Evolutionary conservation across 2,113 vertebrate genomes (phyloP), one percentile per base, ranked within the genome.

Genomic region (Nanorana parkeri): DNA sequence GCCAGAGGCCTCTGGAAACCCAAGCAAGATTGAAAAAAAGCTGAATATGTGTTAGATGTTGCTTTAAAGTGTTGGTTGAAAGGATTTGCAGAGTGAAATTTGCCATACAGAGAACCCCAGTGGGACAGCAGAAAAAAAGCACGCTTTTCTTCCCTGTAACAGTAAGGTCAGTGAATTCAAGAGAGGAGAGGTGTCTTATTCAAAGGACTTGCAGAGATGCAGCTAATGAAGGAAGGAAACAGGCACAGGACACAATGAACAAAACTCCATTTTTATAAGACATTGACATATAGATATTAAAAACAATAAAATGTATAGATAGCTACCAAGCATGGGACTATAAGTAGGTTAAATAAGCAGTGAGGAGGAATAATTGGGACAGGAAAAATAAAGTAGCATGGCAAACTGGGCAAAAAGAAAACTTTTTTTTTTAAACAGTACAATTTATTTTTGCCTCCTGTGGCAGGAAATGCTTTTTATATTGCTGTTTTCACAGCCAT

Each of bases 141-240:
- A 51, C 23, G 51, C 63, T 83, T 76, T 83, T 83, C 72, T 83
- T 83, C 72, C 80, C 71, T 83, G 63, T 75, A 83, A 83, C 51
- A 56, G 80, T 83, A 83, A 83, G 80, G 80, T 83, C 80, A 83
- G 80, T 29, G 71, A 76, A 76, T 76, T 76, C 63, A 67, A 76
- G 72, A 68, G 54, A 68, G 55, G 64, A 56, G 52, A 83, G 41
- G 68, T 76, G 72, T 68, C 80, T 83, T 64, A 76, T 68, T 83
- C 80, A 83, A 83, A 76, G 72, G 80, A 47, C 68, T 26, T 60
- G 63, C 52, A 68, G 61, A 68, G 72, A 83, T 67, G 55, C 52
- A 60, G 32, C 80, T 83, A 75, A 75, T 75, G 80, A 83, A 68
- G 51, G 64, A 83, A 20, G 72, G 72, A 76, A 83, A 36, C 21